Evolutionary conservation across 2,888 invertebrate species (phyloP).

Genomic region (Agrotis ipsilon): DNA sequence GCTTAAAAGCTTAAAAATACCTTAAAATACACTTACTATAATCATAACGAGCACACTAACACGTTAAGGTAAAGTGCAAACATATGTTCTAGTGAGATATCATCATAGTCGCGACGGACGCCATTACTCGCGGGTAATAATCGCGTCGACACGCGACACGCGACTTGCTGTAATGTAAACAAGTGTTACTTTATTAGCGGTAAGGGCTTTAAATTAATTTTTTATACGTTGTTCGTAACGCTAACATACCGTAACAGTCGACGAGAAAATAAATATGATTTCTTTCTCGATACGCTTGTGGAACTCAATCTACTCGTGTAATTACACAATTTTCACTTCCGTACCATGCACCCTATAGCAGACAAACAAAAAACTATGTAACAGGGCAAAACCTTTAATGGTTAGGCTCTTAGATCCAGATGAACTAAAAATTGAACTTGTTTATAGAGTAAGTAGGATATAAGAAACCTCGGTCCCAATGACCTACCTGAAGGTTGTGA

Average conservation of each 20-base stretch:
- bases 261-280: too few species aligned
- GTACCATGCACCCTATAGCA: too few species aligned
- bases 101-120: conserved; percentile 1
- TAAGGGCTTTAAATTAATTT: neutral
- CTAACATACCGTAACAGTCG: too few species aligned
- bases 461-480: neutral
- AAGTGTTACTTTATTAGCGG: conserved; percentile 24
- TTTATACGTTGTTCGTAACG: neutral
- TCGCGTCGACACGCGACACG: conserved; percentile 41
- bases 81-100: conserved; percentile 30
- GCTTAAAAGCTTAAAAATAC: neutral
- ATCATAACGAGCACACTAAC: conserved; percentile 29
- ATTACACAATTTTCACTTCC: too few species aligned
- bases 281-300: too few species aligned
- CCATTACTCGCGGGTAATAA: conserved; percentile 24
- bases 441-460: neutral
- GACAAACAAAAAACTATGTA: too few species aligned
- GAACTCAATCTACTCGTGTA: too few species aligned
- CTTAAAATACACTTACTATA: conserved; percentile 1
- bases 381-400: too few species aligned
- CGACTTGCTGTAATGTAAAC: conserved; percentile 26
- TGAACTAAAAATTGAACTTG: neutral
- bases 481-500: too few species aligned
- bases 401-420: neutral
- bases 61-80: conserved; percentile 40